phyloP scores from a whole-genome alignment of 2,888 invertebrate species.

The Lasioglossum calceatum region DNA sequence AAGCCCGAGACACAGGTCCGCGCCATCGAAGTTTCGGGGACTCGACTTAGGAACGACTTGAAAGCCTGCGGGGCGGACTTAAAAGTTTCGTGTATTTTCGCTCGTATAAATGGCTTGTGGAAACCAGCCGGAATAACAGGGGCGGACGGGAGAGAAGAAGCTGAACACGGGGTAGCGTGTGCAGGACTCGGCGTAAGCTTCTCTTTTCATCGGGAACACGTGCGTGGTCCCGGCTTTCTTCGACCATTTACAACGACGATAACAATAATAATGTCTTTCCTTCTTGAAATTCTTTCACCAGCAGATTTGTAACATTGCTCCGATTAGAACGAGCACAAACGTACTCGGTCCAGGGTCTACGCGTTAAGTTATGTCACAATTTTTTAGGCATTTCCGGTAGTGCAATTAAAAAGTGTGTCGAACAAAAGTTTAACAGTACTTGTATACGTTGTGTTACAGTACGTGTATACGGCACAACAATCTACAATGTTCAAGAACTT shows the following conservation, averaged over 20 bases:
- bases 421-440: no score
- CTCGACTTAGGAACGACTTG: slow-evolving; percentile 1
- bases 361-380: no score
- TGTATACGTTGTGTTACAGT: no score
- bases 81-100: slow-evolving; percentile 39
- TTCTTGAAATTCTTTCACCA: no score
- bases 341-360: no score
- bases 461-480: no score
- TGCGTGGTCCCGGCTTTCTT: not conserved
- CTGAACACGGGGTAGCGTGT: not conserved
- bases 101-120: slow-evolving; percentile 24
- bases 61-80: not conserved
- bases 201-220: not conserved
- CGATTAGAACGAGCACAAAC: no score
- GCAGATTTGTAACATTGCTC: no score
- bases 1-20: not conserved
- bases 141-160: not conserved
- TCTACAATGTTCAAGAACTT: no score
- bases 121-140: slow-evolving; percentile 22
- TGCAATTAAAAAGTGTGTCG: no score
- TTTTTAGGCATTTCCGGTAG: no score
- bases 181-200: not conserved
- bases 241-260: not conserved
- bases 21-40: not conserved
- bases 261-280: not conserved